phyloP scores from a whole-genome alignment of 2,888 invertebrate species.

The Tipula unca region DNA sequence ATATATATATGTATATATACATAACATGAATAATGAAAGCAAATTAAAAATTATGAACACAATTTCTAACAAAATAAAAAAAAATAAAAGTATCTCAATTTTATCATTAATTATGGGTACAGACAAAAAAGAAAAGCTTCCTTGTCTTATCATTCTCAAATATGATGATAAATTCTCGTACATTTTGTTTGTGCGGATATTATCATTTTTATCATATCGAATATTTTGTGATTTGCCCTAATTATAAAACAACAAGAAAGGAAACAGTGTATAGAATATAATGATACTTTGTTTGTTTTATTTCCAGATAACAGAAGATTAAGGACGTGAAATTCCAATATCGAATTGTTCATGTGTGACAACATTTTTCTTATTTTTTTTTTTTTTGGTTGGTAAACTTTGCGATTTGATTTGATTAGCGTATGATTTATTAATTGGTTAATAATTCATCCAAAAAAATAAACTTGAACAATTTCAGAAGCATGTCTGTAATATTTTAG shows the following conservation, averaged over 20 bases:
- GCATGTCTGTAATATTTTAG: too few species aligned
- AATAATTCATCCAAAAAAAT: neutral
- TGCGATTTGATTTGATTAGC: neutral
- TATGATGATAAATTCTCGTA: neutral
- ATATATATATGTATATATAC: neutral
- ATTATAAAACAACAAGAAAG: neutral
- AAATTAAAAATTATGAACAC: neutral
- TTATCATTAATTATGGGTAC: neutral
- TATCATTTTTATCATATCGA: neutral
- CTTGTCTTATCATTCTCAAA: neutral
- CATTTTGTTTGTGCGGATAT: neutral
- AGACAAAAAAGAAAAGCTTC: neutral
- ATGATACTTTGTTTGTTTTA: neutral
- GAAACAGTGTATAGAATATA: neutral
- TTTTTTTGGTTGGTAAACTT: neutral
- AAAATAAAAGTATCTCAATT: neutral
- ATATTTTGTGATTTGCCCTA: neutral
- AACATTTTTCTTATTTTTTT: neutral
- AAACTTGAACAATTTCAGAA: neutral
- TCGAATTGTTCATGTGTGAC: neutral
- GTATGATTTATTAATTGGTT: neutral
- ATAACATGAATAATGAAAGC: neutral
- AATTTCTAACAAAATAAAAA: neutral
- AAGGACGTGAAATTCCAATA: neutral
- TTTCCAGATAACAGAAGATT: neutral